These are phyloP conservation scores for Semicossyphus pulcher DNA, from an alignment of 2,113 vertebrate species.

Conservation along the genomic window DNA sequence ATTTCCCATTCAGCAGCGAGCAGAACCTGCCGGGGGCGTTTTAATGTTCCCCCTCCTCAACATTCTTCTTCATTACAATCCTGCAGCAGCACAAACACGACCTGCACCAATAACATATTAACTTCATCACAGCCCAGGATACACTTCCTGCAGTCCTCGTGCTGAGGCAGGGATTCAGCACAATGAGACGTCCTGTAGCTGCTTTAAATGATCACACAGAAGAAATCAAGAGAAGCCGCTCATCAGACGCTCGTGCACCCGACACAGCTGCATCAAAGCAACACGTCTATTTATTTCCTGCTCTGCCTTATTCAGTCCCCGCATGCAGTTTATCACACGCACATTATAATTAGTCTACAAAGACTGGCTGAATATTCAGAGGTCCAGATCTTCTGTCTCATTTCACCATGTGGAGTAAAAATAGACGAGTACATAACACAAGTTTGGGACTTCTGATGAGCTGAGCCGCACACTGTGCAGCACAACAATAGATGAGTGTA, in stretches of 20 bases:
- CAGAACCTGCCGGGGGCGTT: slow-evolving; percentile 56
- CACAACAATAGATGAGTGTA: slow-evolving; percentile 54
- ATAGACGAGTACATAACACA: slow-evolving; percentile 59
- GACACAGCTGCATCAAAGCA: slow-evolving; percentile 78
- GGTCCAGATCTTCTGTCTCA: slow-evolving; percentile 71
- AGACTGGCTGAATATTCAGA: slow-evolving; percentile 80
- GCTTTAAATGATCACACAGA: slow-evolving; percentile 77
- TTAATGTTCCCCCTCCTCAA: slow-evolving; percentile 58
- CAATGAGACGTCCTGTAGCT: slow-evolving; percentile 29
- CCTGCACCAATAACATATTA: slow-evolving; percentile 74
- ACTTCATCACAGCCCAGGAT: slow-evolving; percentile 68
- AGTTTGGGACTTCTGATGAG: slow-evolving; percentile 61
- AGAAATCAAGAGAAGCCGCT: slow-evolving; percentile 60
- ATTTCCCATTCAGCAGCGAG: slow-evolving; percentile 51
- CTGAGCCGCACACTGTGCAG: slow-evolving; percentile 28
- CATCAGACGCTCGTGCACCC: slow-evolving; percentile 66
- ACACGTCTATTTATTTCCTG: slow-evolving; percentile 75
- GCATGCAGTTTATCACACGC: slow-evolving; percentile 74
- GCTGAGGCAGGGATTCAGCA: slow-evolving; percentile 63
- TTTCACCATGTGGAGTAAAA: slow-evolving; percentile 67
- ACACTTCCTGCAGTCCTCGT: slow-evolving; percentile 53
- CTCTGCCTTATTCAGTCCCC: slow-evolving; percentile 72
- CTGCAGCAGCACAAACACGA: slow-evolving; percentile 70
- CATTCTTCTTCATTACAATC: slow-evolving; percentile 72
- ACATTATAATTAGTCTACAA: slow-evolving; percentile 80